Conservation (phyloP, 64 coral and sea anemone species). For the Porites australiensis region DNA sequence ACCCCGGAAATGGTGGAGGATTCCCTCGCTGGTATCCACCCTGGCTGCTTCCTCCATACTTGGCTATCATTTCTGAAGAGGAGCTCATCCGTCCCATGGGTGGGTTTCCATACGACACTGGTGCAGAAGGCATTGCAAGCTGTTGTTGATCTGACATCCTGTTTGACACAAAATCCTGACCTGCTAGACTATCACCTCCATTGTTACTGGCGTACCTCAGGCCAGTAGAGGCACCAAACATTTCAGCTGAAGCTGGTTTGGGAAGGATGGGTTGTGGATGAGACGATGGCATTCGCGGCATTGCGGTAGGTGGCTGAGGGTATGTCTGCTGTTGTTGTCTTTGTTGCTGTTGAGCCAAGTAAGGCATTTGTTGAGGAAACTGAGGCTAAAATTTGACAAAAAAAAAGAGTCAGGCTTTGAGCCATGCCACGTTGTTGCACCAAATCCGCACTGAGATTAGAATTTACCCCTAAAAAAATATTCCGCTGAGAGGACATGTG, state of each 20-base stretch:
- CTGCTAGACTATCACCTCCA: slow-evolving; percentile 8
- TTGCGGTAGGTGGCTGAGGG: slow-evolving; percentile 56
- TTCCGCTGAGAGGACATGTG: too few species aligned
- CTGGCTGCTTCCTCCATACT: slow-evolving; percentile 30
- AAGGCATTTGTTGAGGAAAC: slow-evolving; percentile 75
- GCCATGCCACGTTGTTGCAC: too few species aligned
- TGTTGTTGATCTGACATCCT: slow-evolving; percentile 67
- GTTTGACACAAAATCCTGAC: slow-evolving; percentile 64
- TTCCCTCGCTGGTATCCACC: slow-evolving; percentile 52
- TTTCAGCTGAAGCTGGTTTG: slow-evolving; percentile 69
- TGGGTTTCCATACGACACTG: neutral
- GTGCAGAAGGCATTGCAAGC: slow-evolving; percentile 24
- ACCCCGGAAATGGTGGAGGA: slow-evolving; percentile 43
- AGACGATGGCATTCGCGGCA: slow-evolving; percentile 72
- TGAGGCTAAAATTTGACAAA: slow-evolving; percentile 16
- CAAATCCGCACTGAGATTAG: too few species aligned
- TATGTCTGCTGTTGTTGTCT: slow-evolving; percentile 68
- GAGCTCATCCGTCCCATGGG: slow-evolving; percentile 54
- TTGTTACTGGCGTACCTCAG: slow-evolving; percentile 60
- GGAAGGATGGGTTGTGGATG: slow-evolving; percentile 90
- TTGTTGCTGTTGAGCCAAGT: slow-evolving; percentile 73
- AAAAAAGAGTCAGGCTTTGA: neutral
- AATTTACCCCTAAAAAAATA: too few species aligned
- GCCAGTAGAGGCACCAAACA: slow-evolving; percentile 55
- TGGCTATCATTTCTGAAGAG: slow-evolving; percentile 51